Base-by-base conservation (phyloP, 2,888 invertebrate genomes). In the Tiliacea aurago region DNA sequence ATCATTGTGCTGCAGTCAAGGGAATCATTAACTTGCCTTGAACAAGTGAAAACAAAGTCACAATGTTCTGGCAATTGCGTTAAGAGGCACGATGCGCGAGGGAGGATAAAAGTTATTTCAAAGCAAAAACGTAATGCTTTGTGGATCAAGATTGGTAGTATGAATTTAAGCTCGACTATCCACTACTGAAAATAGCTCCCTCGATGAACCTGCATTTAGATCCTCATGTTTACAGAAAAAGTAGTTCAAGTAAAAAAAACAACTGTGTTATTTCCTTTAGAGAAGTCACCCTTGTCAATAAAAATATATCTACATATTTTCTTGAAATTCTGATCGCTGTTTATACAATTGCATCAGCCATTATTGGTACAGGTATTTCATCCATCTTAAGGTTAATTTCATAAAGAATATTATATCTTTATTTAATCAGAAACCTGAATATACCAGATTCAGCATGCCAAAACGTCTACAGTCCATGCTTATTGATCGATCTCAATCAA, bases 401-500 rank as follows among this genome's bases (percentile, higher is more conserved):
- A 37, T 37, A 37, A 37, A 2, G 37, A 37, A 37, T 37, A n/a
- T 10, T 47, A 51, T n/a, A 66, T 51, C 1, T 33, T 11, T n/a
- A 55, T 37, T 11, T 18, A 55, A 15, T 28, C 5, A 41, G 13
- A 66, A 66, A 56, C 1, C 13, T 4, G n/a, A 37, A 13, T 28
- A 20, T 64, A 37, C 43, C 18, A 49, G 23, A 53, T 23, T 28
- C 9, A 53, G n/a, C 18, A 63, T 37, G 11, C 28, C 41, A 45
- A 67, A 47, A 18, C 13, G 20, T 66, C 66, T 56, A 23, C 18
- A 13, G 33, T 37, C 18, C 13, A 20, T 55, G 9, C 3, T 47
- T 70, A 59, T 72, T 67, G 49, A 81, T 69, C 41, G 37, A 56
- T 65, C 5, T 15, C 11, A 28, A 73, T 56, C 66, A 49, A 37